Base-by-base conservation (phyloP, 2,113 vertebrate genomes). In the Festucalex cinctus region DNA sequence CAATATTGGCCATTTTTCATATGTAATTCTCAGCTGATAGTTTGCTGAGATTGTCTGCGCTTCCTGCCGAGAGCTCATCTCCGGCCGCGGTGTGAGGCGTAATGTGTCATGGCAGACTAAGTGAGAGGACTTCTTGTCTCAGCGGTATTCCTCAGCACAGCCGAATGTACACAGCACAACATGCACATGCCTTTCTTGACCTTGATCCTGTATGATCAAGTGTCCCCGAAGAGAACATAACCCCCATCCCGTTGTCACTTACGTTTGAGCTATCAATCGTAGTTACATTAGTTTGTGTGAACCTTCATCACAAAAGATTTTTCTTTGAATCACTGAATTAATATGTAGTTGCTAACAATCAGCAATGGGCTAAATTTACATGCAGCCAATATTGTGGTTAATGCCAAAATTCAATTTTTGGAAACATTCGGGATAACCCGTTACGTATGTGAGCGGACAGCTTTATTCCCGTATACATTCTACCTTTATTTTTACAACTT, bases 41-140 rank as follows among this genome's bases (percentile, higher is more conserved):
- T 82, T 88, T 88, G 88, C 88, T 90, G 83, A 88, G 88, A 86
- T 74, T 64, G 73, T 74, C 73, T 58, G 39, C 37, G 74, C 66
- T 26, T 77, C 75, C 74, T 63, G 82, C 84, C 70, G 84, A 84
- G 84, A 75, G 80, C 77, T 79, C 66, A 71, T 83, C 70, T 78
- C 64, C 68, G 73, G 78, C 74, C 73, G 8, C 79, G 65, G 66
- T 1, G 41, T 67, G 71, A 64, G 65, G 44, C 43, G 73, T 60
- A 13, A 73, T 69, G 6, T 58, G 8, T 72, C 76, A 71, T 61
- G 76, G 73, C 78, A 73, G 66, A 72, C 10, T 74, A 66, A 80
- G 71, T 28, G 22, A 74, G 69, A 75, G 41, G 76, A 84, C 81
- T 85, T 87, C 83, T 88, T 89, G 83, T 88, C 75, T 63, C 70